These are phyloP conservation scores for Tigriopus japonicus DNA, from an alignment of 1,140 invertebrate genomes.

Conservation along the genomic window DNA sequence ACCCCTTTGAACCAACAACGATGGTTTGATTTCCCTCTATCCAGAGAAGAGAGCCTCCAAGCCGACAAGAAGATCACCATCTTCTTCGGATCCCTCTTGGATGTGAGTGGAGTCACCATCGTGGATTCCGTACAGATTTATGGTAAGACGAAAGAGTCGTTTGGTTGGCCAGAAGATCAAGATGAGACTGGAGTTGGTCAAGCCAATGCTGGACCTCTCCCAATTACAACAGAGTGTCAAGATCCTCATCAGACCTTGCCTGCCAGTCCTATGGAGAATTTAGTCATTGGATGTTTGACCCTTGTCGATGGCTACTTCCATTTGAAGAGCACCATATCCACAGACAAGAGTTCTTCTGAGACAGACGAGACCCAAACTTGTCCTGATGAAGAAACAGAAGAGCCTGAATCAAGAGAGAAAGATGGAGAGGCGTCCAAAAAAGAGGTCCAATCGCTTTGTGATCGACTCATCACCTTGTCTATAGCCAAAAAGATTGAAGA, in stretches of 20 bases:
- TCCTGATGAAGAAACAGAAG: no score
- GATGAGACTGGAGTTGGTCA: constrained; percentile 40
- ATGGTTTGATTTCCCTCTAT: constrained; percentile 89
- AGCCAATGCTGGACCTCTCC: not conserved
- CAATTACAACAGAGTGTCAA: not conserved
- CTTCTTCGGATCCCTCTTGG: constrained; percentile 67
- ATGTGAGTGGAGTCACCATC: constrained; percentile 71
- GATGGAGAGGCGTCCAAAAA: constrained; percentile 21
- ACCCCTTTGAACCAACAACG: constrained; percentile 47
- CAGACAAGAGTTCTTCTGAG: no score
- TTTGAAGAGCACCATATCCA: constrained; percentile 17
- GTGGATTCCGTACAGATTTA: constrained; percentile 84
- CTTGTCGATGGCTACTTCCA: constrained; percentile 48
- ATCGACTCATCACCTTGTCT: constrained; percentile 57
- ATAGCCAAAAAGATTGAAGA: constrained; percentile 13
- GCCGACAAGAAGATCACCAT: constrained; percentile 78
- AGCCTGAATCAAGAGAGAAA: not conserved
- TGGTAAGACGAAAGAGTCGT: constrained; percentile 83
- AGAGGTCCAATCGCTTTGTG: constrained; percentile 49
- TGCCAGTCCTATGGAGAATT: constrained; percentile 35
- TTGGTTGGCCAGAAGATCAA: constrained; percentile 89
- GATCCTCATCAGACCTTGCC: constrained; percentile 21
- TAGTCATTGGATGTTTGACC: constrained; percentile 50
- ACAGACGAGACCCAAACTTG: no score
- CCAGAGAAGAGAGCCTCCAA: constrained; percentile 61